A percentile compares a stretch with the other conserved stretches of the same genome.
phyloP scores from a whole-genome alignment of 1,140 invertebrate genomes.

The Oryctes rhinoceros region DNA sequence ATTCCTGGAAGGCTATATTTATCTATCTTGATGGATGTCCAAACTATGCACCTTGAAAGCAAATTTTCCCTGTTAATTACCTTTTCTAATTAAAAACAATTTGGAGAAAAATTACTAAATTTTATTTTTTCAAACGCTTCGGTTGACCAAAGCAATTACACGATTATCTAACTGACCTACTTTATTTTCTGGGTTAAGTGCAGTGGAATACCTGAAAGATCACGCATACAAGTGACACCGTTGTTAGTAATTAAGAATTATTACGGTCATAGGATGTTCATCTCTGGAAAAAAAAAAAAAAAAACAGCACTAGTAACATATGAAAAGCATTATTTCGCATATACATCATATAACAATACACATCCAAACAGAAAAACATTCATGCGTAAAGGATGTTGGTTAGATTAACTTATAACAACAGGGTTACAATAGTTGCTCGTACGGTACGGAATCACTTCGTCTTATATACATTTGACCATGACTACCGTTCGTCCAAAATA shows the following conservation, averaged over 20 bases:
- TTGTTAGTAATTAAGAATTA: constrained; percentile 10
- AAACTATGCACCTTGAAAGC: too few relatives aligned
- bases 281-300: not conserved
- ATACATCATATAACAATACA: not conserved
- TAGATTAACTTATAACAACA: constrained; percentile 35
- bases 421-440: constrained; percentile 10
- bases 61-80: too few relatives aligned
- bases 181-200: not conserved
- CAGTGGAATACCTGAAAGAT: not conserved
- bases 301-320: too few relatives aligned
- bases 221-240: not conserved
- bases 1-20: too few relatives aligned
- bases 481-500: constrained; percentile 8
- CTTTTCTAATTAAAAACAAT: too few relatives aligned
- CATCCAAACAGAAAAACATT: not conserved
- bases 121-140: too few relatives aligned
- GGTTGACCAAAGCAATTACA: too few relatives aligned
- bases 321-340: too few relatives aligned
- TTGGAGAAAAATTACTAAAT: too few relatives aligned
- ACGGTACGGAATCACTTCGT: not conserved
- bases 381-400: constrained; percentile 9
- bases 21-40: too few relatives aligned
- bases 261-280: not conserved
- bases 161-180: too few relatives aligned
- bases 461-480: not conserved